These are phyloP conservation scores for Trachelipus rathkii DNA, from an alignment of 1,140 invertebrate genomes.

Conservation along the genomic window DNA sequence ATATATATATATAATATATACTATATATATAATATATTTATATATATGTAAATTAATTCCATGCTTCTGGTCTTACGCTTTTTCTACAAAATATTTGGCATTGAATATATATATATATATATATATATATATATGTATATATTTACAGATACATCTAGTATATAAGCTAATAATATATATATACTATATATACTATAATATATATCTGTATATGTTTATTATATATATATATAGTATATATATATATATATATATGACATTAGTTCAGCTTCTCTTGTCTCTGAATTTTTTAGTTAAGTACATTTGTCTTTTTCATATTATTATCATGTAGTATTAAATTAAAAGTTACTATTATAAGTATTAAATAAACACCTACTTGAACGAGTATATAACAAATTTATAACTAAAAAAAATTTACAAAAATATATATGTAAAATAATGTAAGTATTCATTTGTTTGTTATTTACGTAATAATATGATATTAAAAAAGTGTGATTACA, in stretches of 20 bases:
- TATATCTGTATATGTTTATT: too few species aligned
- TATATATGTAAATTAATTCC: too few species aligned
- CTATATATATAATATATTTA: too few species aligned
- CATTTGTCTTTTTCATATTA: not conserved
- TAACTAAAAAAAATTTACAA: not conserved
- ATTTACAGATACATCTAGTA: not conserved
- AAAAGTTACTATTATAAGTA: not conserved
- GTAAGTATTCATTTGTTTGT: too few species aligned
- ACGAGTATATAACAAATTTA: not conserved
- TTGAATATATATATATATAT: too few species aligned
- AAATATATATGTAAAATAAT: not conserved
- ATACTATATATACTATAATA: conserved; percentile 15
- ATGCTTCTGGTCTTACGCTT: too few species aligned
- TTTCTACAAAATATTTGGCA: too few species aligned
- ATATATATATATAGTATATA: conserved; percentile 15
- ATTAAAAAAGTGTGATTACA: too few species aligned
- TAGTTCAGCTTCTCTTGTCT: not conserved
- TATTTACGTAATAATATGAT: too few species aligned
- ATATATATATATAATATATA: too few species aligned
- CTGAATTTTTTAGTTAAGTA: not conserved
- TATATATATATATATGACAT: conserved; percentile 7
- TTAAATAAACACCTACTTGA: not conserved
- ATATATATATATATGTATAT: conserved; percentile 12
- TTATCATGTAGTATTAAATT: not conserved
- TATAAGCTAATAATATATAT: not conserved